Conservation (phyloP, 2,888 invertebrate genomes). For the Cantharis rufa region DNA sequence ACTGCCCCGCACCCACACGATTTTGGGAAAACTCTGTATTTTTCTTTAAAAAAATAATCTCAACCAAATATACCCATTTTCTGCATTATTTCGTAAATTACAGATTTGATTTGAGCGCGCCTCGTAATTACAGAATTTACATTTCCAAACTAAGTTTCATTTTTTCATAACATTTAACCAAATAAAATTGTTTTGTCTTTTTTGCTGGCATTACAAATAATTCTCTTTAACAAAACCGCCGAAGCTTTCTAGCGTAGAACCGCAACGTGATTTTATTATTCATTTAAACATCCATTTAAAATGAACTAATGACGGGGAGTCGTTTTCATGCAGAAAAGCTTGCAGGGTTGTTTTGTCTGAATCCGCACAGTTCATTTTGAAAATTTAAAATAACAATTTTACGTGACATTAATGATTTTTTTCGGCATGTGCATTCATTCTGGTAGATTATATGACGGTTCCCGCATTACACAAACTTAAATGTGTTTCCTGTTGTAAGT, state of each 20-base stretch:
- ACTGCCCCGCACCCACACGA: too few relatives aligned
- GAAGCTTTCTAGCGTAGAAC: background rate
- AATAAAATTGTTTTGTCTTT: background rate
- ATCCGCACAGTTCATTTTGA: background rate
- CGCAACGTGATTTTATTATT: background rate
- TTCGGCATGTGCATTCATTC: constrained; percentile 14
- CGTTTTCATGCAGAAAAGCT: background rate
- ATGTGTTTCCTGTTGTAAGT: constrained; percentile 28
- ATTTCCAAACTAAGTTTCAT: background rate
- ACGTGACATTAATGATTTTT: constrained; percentile 22
- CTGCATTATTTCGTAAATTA: too few relatives aligned
- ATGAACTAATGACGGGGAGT: background rate
- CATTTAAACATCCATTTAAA: background rate
- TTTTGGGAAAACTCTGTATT: too few relatives aligned
- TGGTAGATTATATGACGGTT: constrained; percentile 18
- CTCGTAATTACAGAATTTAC: background rate
- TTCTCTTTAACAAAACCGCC: background rate
- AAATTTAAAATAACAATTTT: constrained; percentile 13
- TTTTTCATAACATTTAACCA: background rate
- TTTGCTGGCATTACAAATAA: background rate
- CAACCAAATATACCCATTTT: too few relatives aligned
- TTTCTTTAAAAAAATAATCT: too few relatives aligned
- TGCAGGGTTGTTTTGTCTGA: background rate
- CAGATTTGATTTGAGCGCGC: background rate
- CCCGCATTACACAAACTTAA: constrained; percentile 25